These are phyloP conservation scores for Neotoxoptera formosana DNA, from an alignment of 1,140 invertebrate species.

Conservation along the genomic window DNA sequence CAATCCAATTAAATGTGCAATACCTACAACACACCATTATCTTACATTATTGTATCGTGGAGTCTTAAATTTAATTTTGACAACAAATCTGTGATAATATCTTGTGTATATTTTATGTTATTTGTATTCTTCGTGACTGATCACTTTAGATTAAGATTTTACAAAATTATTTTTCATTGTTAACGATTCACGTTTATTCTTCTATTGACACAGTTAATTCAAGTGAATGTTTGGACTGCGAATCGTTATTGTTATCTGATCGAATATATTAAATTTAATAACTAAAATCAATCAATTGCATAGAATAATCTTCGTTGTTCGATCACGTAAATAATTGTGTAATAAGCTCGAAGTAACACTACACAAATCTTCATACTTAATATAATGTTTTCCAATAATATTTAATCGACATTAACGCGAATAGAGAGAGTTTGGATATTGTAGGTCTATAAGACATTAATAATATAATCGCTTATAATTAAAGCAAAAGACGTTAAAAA, in stretches of 20 bases:
- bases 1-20: background rate
- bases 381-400: background rate
- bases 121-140: background rate
- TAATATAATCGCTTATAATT: background rate
- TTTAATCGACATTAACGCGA: background rate
- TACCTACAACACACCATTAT: background rate
- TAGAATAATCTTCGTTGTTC: background rate
- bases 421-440: background rate
- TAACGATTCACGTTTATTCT: background rate
- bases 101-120: background rate
- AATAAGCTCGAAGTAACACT: background rate
- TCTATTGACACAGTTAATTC: background rate
- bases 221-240: background rate
- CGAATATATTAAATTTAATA: background rate
- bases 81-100: background rate
- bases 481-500: background rate
- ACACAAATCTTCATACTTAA: background rate
- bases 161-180: background rate
- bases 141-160: background rate
- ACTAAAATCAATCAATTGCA: background rate
- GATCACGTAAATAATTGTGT: background rate
- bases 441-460: background rate
- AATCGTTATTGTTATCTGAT: background rate
- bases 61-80: conserved; percentile 1
- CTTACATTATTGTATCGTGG: background rate